Conservation (phyloP, 2,797 vertebrate species). For the Craterocephalus amniculus region DNA sequence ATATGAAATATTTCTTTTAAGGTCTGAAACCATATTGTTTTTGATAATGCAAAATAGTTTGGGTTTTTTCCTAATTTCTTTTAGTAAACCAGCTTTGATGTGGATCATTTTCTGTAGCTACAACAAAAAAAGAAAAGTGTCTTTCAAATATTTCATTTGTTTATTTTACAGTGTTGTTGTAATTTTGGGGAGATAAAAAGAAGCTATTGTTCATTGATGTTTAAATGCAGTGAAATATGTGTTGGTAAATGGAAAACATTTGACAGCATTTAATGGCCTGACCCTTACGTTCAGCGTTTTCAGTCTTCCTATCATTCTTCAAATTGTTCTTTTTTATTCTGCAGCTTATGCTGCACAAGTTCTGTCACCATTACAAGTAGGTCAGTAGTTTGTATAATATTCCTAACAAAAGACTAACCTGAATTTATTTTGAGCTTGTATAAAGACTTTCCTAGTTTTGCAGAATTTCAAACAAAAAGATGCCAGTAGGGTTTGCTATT, state of each 20-base stretch:
- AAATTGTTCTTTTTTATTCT: background rate
- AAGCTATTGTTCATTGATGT: background rate
- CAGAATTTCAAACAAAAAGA: constrained; percentile 45
- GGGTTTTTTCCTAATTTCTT: background rate
- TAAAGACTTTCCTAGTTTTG: constrained; percentile 9
- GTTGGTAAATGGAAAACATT: constrained; percentile 5
- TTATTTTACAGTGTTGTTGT: constrained; percentile 19
- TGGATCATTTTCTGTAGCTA: background rate
- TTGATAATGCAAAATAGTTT: constrained; percentile 1
- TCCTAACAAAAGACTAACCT: background rate
- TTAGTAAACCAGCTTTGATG: background rate
- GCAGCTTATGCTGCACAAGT: background rate
- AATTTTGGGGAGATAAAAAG: constrained; percentile 8
- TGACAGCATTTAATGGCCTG: constrained; percentile 6
- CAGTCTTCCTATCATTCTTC: background rate
- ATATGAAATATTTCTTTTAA: background rate
- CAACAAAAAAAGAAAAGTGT: background rate
- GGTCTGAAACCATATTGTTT: background rate
- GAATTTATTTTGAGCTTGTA: background rate
- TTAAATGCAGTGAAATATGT: background rate
- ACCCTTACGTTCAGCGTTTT: background rate
- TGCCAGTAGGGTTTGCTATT: constrained; percentile 18
- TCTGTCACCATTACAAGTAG: background rate
- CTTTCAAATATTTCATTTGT: constrained; percentile 15
- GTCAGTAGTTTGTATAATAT: background rate